Percentiles rank a stretch among this genome's conserved stretches.
Conservation (phyloP, 2,888 invertebrate species). For the Thereva unica region DNA sequence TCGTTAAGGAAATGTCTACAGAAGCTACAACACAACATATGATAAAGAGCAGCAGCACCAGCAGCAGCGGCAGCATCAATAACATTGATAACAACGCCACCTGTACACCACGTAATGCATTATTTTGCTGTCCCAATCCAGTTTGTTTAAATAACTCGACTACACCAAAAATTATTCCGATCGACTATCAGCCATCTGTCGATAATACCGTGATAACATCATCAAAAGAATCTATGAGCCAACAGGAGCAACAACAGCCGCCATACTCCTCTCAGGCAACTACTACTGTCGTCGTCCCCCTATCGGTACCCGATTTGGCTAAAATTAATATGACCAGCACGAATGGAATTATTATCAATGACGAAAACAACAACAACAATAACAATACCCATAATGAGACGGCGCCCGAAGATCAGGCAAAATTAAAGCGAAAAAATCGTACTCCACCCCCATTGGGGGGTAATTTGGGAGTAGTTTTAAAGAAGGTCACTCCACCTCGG, state of each 20-base stretch:
- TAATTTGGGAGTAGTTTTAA: constrained; percentile 53
- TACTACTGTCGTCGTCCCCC: constrained; percentile 42
- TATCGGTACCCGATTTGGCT: constrained; percentile 51
- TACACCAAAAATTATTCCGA: constrained; percentile 39
- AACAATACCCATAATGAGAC: constrained; percentile 42
- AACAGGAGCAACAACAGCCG: constrained; percentile 12
- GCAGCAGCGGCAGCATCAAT: constrained; percentile 37
- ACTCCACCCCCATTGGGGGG: constrained; percentile 56
- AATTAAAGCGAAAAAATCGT: constrained; percentile 48
- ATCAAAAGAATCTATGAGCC: constrained; percentile 13
- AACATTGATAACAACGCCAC: constrained; percentile 45
- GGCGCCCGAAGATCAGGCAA: constrained; percentile 39
- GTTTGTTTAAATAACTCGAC: constrained; percentile 45
- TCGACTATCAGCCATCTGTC: constrained; percentile 16
- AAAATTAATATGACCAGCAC: constrained; percentile 51
- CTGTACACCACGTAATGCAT: constrained; percentile 60
- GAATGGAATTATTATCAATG: constrained; percentile 45
- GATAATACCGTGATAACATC: not conserved
- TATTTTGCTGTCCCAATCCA: constrained; percentile 47
- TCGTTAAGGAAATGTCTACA: constrained; percentile 22
- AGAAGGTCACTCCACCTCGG: constrained; percentile 53
- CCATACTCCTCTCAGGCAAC: constrained; percentile 35
- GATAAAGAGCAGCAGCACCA: constrained; percentile 26
- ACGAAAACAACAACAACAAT: constrained; percentile 41
- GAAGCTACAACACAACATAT: constrained; percentile 14